These are phyloP conservation scores for Smutsia temminckii DNA, from an alignment of 2,797 vertebrate species.

Conservation along the genomic window DNA sequence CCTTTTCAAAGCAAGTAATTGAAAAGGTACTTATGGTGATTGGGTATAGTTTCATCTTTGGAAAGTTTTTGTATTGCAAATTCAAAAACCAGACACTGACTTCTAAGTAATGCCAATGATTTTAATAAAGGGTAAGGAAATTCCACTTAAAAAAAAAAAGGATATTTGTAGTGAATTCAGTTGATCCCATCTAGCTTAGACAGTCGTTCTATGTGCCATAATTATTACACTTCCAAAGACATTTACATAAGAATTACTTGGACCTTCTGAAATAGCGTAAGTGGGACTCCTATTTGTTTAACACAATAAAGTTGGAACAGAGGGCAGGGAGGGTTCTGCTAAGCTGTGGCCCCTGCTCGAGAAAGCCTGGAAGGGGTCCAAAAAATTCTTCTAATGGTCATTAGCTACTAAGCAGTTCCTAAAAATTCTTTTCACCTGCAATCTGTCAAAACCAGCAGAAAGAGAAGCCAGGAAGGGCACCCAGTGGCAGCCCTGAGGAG, in stretches of 20 bases:
- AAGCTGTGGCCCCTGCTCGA: neutral
- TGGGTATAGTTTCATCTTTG: slow-evolving; percentile 39
- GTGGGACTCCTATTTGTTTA: slow-evolving; percentile 22
- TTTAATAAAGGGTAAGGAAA: slow-evolving; percentile 35
- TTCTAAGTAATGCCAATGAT: slow-evolving; percentile 45
- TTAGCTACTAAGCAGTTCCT: slow-evolving; percentile 38
- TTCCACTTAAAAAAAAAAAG: slow-evolving; percentile 5
- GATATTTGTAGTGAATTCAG: slow-evolving; percentile 33
- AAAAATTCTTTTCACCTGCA: slow-evolving; percentile 62
- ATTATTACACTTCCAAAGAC: slow-evolving; percentile 62
- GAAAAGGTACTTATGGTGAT: slow-evolving; percentile 29
- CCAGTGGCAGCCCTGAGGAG: slow-evolving; percentile 12
- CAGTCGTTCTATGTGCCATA: slow-evolving; percentile 20
- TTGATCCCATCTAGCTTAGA: slow-evolving; percentile 37
- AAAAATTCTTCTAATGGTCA: slow-evolving; percentile 44
- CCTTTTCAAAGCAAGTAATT: slow-evolving; percentile 50
- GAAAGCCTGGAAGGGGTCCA: slow-evolving; percentile 35
- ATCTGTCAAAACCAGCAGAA: slow-evolving; percentile 53
- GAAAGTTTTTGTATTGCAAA: slow-evolving; percentile 40
- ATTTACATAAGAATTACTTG: slow-evolving; percentile 14
- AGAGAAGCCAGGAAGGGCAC: slow-evolving; percentile 49
- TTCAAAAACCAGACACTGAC: slow-evolving; percentile 53
- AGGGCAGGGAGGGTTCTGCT: neutral
- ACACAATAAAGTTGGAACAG: neutral
- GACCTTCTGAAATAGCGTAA: slow-evolving; percentile 60